A percentile compares a stretch with the other conserved stretches of the same genome.
phyloP scores from a whole-genome alignment of 2,888 invertebrate genomes.

The Taphrorychus bicolor region DNA sequence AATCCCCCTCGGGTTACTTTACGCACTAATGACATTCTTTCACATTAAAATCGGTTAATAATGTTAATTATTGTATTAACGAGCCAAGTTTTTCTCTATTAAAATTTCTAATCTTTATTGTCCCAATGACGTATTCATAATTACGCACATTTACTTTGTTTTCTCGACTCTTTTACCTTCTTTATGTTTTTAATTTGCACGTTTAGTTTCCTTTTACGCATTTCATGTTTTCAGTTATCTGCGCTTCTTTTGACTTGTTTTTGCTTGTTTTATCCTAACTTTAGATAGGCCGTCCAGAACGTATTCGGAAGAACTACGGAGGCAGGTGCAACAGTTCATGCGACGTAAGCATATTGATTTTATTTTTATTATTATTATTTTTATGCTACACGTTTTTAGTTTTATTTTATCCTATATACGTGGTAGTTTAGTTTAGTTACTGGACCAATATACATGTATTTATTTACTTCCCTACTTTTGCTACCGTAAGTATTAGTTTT shows the following conservation, averaged over 20 bases:
- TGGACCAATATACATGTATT: slow-evolving; percentile 1
- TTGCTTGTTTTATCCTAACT: slow-evolving; percentile 47
- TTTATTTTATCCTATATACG: not conserved
- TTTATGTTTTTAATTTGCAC: not conserved
- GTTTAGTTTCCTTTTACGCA: not conserved
- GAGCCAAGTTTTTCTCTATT: no score
- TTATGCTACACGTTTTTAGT: not conserved
- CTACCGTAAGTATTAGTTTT: no score
- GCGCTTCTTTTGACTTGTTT: slow-evolving; percentile 35
- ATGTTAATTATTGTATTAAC: no score
- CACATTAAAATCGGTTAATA: no score
- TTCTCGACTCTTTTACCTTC: not conserved
- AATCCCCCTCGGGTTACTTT: no score
- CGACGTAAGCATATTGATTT: slow-evolving; percentile 54
- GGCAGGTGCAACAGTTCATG: slow-evolving; percentile 57
- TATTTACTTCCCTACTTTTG: no score
- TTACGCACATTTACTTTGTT: no score
- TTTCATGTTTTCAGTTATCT: not conserved
- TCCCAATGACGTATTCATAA: no score
- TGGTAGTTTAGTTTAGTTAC: not conserved
- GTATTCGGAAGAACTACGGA: slow-evolving; percentile 56
- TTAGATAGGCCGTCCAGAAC: slow-evolving; percentile 56
- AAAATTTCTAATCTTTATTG: no score
- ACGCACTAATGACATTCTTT: no score
- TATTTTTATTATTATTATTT: slow-evolving; percentile 17